These are phyloP conservation scores for Sweltsa coloradensis DNA, from an alignment of 1,140 invertebrate species.

Conservation along the genomic window DNA sequence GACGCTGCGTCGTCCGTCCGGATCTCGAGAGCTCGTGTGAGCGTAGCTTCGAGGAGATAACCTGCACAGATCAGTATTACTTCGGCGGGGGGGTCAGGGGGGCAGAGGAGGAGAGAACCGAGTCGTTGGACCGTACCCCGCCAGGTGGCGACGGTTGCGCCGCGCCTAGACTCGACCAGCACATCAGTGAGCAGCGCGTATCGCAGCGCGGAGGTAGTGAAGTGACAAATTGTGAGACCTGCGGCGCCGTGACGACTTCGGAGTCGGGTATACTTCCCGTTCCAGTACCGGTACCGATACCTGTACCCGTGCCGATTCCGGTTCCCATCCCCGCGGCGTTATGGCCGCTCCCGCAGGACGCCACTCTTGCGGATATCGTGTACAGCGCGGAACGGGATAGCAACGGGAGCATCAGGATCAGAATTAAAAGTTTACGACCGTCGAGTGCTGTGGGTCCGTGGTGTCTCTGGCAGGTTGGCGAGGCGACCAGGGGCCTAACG, in stretches of 20 bases:
- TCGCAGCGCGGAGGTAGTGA: slow-evolving; percentile 39
- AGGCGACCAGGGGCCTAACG: no score
- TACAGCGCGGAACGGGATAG: slow-evolving; percentile 16
- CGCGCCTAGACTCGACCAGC: slow-evolving; percentile 1
- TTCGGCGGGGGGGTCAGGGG: slow-evolving; percentile 4
- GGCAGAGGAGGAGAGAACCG: neutral
- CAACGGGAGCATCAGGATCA: slow-evolving; percentile 32
- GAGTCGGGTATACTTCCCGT: neutral
- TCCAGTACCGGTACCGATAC: slow-evolving; percentile 10
- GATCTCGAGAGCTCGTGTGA: slow-evolving; percentile 16
- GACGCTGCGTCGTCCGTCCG: slow-evolving; percentile 18
- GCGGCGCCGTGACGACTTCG: slow-evolving; percentile 4
- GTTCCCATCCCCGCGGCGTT: slow-evolving; percentile 6
- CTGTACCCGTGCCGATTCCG: slow-evolving; percentile 5
- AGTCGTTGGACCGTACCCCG: neutral
- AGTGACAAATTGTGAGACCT: slow-evolving; percentile 8
- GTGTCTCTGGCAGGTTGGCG: slow-evolving; percentile 10
- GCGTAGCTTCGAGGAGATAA: slow-evolving; percentile 19
- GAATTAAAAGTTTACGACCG: slow-evolving; percentile 45
- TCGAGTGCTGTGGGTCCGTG: slow-evolving; percentile 9
- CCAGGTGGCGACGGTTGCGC: neutral
- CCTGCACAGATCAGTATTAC: slow-evolving; percentile 14
- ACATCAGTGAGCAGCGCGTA: slow-evolving; percentile 30
- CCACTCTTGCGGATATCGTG: neutral
- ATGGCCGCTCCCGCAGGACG: slow-evolving; percentile 4